Base-by-base conservation (phyloP, 64 coral and sea anemone genomes). In the Acropora tenuis region DNA sequence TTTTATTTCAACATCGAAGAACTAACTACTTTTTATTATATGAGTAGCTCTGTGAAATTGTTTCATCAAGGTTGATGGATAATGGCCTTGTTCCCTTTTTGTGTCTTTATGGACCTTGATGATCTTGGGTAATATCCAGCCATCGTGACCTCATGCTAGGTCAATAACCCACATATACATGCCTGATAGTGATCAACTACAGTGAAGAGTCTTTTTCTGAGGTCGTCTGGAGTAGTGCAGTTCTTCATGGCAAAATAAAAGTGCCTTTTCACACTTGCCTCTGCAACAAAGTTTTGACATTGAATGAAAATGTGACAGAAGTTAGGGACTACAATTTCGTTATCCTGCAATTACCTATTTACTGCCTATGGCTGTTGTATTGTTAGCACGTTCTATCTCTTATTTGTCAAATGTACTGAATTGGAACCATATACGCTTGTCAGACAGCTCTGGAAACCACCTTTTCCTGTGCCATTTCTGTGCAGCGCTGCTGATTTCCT, bases 161-260 rank as follows among this genome's bases (percentile, higher is more conserved):
- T 52, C 50, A 52, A 52, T 52, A 52, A 52, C 50, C 50, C 50
- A 52, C 7, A 52, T 69, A 69, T 69, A 18, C 67, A 77, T 46
- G 47, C 74, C 74, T 77, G 74, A 47, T 77, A 77, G 42, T 77
- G 74, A 77, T 45, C 74, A 6, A 77, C 2, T 77, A 47, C 44
- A 47, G 74, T 77, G 42, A 77, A 47, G 9, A 77, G 74, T 15
- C 74, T 77, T 47, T 12, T 7, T 47, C 41, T 77, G 6, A 77
- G 74, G 13, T 77, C 74, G 47, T 77, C 74, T 46, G 74, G 42
- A 77, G 42, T 77, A 6, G 43, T 46, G 43, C 74, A 77, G 42
- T 77, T 77, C 43, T 77, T 77, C 74, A 77, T 77, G 3, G 74
- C 2, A 15, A 44, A 77, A 15, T 77, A 77, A 43, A 77, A 77